Evolutionary conservation across 2,113 vertebrate species (phyloP), one percentile per base, ranked within the genome.

Genomic region (Brachyhypopomus occidentalis): DNA sequence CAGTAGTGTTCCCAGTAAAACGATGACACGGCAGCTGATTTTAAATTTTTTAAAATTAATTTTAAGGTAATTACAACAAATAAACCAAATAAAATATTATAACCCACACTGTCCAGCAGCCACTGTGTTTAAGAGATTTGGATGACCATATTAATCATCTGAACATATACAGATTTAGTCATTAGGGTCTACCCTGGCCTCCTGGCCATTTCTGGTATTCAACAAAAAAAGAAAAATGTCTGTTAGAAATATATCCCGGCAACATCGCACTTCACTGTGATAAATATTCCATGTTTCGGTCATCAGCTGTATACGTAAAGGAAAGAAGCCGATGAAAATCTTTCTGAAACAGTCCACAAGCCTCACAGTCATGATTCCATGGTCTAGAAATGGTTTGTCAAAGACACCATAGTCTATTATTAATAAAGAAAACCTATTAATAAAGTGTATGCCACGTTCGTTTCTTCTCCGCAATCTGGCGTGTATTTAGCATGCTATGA

Each of bases 361-460:
- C 38, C 12, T 72, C 14, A 3, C 30, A 64, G 19, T 20, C 52
- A 62, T 79, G 77, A 75, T 48, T 52, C 70, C 38, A 22, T 45
- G 45, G 36, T 70, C 72, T 17, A 48, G 27, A 79, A 83, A 58
- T 34, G 58, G 63, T 36, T 30, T 74, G 34, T 67, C 48, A 73
- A 58, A 67, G 52, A 30, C 8, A 30, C 56, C 12, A 34, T 55
- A 67, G 30, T 22, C 14, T 63, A 66, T 30, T 77, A 78, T 83
- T 78, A 83, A 67, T 83, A 83, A 45, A 79, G 7, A 55, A 27
- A 52, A 12, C 0, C 7, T 72, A 66, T 64, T 77, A 34, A 77
- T 72, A 84, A 80, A 81, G 9, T 4, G 12, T 23, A 17, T 20
- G 38, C 70, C 64, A 67, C 74, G 27, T 22, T 69, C 52, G 12